Evolutionary conservation across 2,113 vertebrate species (phyloP).

Genomic region (Bos indicus): DNA sequence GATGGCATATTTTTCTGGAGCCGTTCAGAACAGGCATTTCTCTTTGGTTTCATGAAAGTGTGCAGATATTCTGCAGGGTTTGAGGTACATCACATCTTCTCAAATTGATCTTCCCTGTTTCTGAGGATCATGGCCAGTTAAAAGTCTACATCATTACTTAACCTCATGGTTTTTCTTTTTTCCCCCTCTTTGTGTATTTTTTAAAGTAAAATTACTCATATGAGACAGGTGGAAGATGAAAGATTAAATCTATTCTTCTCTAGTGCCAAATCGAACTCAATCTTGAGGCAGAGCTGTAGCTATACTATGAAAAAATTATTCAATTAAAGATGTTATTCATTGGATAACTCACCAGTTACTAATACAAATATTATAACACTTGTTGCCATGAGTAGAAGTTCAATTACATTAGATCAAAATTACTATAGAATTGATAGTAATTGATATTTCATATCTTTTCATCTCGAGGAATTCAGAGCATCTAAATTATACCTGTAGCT

Average conservation of each 20-base stretch:
- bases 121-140: not conserved
- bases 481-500: constrained; percentile 2
- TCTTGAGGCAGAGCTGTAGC: constrained; percentile 40
- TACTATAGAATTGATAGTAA: constrained; percentile 4
- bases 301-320: constrained; percentile 45
- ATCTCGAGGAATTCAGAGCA: constrained; percentile 18
- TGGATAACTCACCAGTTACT: constrained; percentile 68
- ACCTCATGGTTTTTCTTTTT: constrained; percentile 11
- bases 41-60: not conserved
- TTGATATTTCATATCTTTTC: constrained; percentile 41
- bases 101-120: not conserved
- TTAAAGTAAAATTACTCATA: constrained; percentile 51
- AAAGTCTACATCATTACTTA: not conserved
- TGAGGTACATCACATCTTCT: not conserved
- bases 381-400: constrained; percentile 50
- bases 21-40: not conserved
- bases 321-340: constrained; percentile 58
- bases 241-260: constrained; percentile 40
- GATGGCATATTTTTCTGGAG: not conserved
- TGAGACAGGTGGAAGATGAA: constrained; percentile 48
- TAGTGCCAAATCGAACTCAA: constrained; percentile 33
- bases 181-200: constrained; percentile 22
- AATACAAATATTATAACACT: constrained; percentile 44
- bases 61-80: not conserved
- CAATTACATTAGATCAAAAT: constrained; percentile 54